These are phyloP conservation scores for Ambastaia sidthimunki DNA, from an alignment of 2,797 vertebrate species.

Conservation along the genomic window DNA sequence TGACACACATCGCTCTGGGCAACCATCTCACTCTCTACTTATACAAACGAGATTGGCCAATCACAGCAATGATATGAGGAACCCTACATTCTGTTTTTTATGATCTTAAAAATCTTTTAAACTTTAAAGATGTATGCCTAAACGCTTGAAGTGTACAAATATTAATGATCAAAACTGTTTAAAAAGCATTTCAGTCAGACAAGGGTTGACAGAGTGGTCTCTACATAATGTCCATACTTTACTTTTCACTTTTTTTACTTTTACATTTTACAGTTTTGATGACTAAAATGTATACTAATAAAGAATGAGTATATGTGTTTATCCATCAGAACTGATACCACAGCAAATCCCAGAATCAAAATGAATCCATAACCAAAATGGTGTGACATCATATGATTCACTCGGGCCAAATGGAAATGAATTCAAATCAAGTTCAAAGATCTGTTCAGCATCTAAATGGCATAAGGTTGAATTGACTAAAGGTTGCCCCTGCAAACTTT, in stretches of 20 bases:
- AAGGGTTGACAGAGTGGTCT: too few species aligned
- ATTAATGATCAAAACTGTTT: too few species aligned
- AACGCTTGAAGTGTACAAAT: too few species aligned
- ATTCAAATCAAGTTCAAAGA: neutral
- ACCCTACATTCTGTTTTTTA: slow-evolving; percentile 9
- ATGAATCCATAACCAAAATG: neutral
- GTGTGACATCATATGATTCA: neutral
- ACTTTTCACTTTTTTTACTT: neutral
- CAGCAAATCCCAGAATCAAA: neutral
- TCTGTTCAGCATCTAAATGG: neutral
- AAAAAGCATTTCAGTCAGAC: too few species aligned
- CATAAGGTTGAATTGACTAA: too few species aligned
- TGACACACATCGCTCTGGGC: slow-evolving; percentile 54
- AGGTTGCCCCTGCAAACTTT: neutral
- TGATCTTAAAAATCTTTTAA: too few species aligned
- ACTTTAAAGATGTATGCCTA: too few species aligned
- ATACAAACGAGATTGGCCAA: slow-evolving; percentile 61
- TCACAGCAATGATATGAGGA: slow-evolving; percentile 42
- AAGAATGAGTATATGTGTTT: too few species aligned
- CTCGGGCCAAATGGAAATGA: neutral
- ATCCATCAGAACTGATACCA: neutral
- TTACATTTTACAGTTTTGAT: too few species aligned
- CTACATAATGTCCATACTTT: too few species aligned
- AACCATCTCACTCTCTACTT: slow-evolving; percentile 58
- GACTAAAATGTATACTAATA: too few species aligned